Conservation (phyloP, 2,888 invertebrate genomes). For the Thymelicus sylvestris region DNA sequence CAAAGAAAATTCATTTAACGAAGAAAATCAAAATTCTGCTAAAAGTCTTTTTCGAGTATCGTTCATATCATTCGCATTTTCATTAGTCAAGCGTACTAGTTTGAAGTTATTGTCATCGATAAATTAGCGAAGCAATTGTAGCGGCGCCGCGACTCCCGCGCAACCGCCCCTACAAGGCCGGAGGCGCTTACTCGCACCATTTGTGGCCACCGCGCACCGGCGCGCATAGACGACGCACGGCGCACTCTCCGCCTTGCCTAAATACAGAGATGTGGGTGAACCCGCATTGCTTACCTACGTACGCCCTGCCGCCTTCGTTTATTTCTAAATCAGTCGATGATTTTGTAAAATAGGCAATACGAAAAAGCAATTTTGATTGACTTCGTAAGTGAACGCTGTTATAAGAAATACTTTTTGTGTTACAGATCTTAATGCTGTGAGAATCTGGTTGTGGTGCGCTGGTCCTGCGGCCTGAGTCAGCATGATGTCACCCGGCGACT, state of each 20-base stretch:
- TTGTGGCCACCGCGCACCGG: conserved; percentile 67
- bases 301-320: conserved; percentile 66
- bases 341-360: conserved; percentile 23
- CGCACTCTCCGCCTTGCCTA: conserved; percentile 69
- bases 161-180: conserved; percentile 67
- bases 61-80: conserved; percentile 9
- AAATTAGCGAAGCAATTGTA: conserved; percentile 64
- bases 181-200: conserved; percentile 69
- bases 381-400: not conserved
- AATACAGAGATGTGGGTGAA: conserved; percentile 80
- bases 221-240: conserved; percentile 47
- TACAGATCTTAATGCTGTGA: conserved; percentile 15
- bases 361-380: not conserved
- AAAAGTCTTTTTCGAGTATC: not conserved
- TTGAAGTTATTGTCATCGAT: conserved; percentile 45
- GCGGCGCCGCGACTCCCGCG: conserved; percentile 71
- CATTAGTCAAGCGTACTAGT: conserved; percentile 15
- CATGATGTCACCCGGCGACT: conserved; percentile 75
- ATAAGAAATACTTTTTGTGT: conserved; percentile 6
- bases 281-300: conserved; percentile 63
- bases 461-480: conserved; percentile 64
- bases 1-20: too few species aligned
- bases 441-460: not conserved
- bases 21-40: not conserved
- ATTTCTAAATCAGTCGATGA: conserved; percentile 61